phyloP scores from a whole-genome alignment of 2,888 invertebrate species.

The Harmothoe impar region DNA sequence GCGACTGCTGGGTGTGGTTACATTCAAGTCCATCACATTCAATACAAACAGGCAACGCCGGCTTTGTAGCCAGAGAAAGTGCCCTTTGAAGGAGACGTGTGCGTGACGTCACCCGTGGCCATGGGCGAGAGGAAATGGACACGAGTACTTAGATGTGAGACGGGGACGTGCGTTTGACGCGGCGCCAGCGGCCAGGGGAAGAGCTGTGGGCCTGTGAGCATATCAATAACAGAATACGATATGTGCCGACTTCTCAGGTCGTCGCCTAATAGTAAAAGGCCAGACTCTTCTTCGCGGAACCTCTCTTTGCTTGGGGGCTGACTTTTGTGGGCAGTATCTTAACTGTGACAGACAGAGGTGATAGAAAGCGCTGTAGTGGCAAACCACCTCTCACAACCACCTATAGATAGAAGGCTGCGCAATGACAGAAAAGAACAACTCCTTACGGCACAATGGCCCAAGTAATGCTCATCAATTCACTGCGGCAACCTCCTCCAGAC shows the following conservation, averaged over 20 bases:
- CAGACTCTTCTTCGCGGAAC: not conserved
- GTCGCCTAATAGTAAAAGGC: not conserved
- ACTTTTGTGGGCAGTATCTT: not conserved
- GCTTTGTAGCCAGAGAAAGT: slow-evolving; percentile 41
- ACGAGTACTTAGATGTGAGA: slow-evolving; percentile 56
- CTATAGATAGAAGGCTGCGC: no score
- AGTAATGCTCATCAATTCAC: no score
- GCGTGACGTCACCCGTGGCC: slow-evolving; percentile 51
- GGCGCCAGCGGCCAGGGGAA: slow-evolving; percentile 14
- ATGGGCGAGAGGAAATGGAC: slow-evolving; percentile 46
- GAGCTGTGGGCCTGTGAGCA: not conserved
- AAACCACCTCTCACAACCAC: not conserved
- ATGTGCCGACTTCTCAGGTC: slow-evolving; percentile 1
- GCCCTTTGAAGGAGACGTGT: not conserved
- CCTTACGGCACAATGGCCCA: no score
- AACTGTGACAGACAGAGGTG: not conserved
- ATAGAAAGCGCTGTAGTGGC: not conserved
- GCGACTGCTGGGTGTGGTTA: slow-evolving; percentile 28
- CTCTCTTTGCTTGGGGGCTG: not conserved
- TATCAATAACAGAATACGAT: slow-evolving; percentile 47
- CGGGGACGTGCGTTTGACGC: not conserved
- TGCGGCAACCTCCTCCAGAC: no score
- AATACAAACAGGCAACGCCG: slow-evolving; percentile 8
- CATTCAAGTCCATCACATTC: slow-evolving; percentile 10
- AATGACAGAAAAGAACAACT: no score